phyloP scores from a whole-genome alignment of 1,140 invertebrate species.

The Pseudomyrmex gracilis region DNA sequence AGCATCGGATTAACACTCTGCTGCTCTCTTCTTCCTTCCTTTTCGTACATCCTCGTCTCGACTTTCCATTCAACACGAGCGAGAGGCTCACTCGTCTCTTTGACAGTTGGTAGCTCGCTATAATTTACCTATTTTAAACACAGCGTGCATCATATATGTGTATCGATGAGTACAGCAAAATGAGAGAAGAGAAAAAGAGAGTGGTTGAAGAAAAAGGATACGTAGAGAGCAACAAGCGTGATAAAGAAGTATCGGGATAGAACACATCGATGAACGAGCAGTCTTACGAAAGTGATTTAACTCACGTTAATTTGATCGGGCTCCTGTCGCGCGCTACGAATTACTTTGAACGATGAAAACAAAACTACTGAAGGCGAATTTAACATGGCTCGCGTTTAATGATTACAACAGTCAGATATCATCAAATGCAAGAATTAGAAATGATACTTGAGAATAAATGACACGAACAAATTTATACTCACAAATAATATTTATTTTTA shows the following conservation, averaged over 20 bases:
- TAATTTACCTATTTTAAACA: slow-evolving; percentile 71
- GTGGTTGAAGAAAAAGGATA: background rate
- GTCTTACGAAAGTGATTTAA: slow-evolving; percentile 73
- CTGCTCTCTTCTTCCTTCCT: slow-evolving; percentile 15
- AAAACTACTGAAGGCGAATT: slow-evolving; percentile 26
- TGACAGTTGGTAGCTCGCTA: slow-evolving; percentile 57
- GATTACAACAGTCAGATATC: background rate
- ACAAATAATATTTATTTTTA: background rate
- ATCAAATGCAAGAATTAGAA: background rate
- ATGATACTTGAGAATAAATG: background rate
- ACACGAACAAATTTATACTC: background rate
- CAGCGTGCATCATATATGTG: slow-evolving; percentile 61
- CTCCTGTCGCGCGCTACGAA: slow-evolving; percentile 60
- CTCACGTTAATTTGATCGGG: slow-evolving; percentile 64
- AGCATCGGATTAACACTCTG: slow-evolving; percentile 70
- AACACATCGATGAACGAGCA: slow-evolving; percentile 40
- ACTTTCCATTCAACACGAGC: slow-evolving; percentile 37
- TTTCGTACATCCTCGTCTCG: background rate
- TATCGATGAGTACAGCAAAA: slow-evolving; percentile 36
- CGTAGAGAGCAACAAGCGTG: slow-evolving; percentile 24
- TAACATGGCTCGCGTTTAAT: slow-evolving; percentile 18
- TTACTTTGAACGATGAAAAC: slow-evolving; percentile 47
- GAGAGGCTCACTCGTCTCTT: slow-evolving; percentile 41
- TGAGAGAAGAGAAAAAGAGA: background rate
- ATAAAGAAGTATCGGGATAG: slow-evolving; percentile 4